These are phyloP conservation scores for Tetragnatha montana DNA, from an alignment of 2,888 invertebrate species.

Conservation along the genomic window DNA sequence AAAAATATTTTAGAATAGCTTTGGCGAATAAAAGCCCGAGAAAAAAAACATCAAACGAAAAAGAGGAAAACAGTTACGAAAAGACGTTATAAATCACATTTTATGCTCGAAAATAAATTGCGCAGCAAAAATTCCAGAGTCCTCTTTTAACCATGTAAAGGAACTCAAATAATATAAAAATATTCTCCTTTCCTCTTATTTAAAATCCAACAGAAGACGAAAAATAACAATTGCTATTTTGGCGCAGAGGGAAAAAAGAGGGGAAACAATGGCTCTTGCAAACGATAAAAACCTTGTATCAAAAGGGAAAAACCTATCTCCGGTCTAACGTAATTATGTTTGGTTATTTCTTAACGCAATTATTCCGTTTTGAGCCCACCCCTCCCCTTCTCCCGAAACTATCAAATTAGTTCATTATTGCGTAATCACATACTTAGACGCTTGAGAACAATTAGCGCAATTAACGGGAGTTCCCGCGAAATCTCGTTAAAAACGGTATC, in stretches of 20 bases:
- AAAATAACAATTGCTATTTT: slow-evolving; percentile 63
- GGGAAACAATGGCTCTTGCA: slow-evolving; percentile 12
- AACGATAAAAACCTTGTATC: slow-evolving; percentile 59
- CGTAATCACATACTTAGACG: slow-evolving; percentile 65
- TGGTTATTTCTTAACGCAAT: slow-evolving; percentile 66
- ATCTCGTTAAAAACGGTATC: slow-evolving; percentile 61
- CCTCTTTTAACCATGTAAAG: slow-evolving; percentile 55
- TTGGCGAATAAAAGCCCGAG: background rate
- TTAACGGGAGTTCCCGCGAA: slow-evolving; percentile 50
- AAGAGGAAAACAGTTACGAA: slow-evolving; percentile 45
- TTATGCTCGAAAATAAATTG: slow-evolving; percentile 65
- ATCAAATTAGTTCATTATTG: slow-evolving; percentile 69
- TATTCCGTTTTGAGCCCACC: slow-evolving; percentile 41
- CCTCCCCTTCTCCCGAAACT: slow-evolving; percentile 37
- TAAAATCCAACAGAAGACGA: slow-evolving; percentile 49
- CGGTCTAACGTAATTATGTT: slow-evolving; percentile 57
- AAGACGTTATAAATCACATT: slow-evolving; percentile 62
- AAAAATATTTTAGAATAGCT: slow-evolving; percentile 23
- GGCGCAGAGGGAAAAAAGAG: slow-evolving; percentile 11
- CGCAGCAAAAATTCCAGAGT: slow-evolving; percentile 64
- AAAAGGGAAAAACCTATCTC: slow-evolving; percentile 41
- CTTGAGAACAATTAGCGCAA: slow-evolving; percentile 64
- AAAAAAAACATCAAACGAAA: slow-evolving; percentile 19
- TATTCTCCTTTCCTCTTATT: slow-evolving; percentile 27
- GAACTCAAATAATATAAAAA: slow-evolving; percentile 48